These are phyloP conservation scores for Valencia hispanica DNA, from an alignment of 2,797 vertebrate species.

Conservation along the genomic window DNA sequence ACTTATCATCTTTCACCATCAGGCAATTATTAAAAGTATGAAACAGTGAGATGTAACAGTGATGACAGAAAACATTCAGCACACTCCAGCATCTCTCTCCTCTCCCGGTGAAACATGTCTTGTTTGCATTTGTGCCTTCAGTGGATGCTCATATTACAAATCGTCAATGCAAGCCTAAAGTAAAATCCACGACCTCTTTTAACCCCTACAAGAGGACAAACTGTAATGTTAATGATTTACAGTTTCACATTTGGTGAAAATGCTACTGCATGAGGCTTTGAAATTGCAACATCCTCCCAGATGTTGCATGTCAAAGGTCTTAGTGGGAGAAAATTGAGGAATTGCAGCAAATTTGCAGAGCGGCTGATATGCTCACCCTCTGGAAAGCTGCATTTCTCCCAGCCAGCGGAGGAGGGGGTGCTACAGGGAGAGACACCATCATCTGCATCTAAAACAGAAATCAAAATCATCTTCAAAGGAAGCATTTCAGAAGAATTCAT, in stretches of 20 bases:
- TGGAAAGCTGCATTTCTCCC: slow-evolving; percentile 78
- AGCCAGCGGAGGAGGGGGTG: slow-evolving; percentile 70
- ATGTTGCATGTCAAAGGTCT: slow-evolving; percentile 23
- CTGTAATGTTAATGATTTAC: slow-evolving; percentile 48
- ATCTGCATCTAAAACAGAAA: slow-evolving; percentile 70
- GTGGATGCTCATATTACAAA: slow-evolving; percentile 5
- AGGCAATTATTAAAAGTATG: slow-evolving; percentile 17
- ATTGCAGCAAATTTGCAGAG: slow-evolving; percentile 11
- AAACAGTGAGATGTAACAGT: slow-evolving; percentile 29
- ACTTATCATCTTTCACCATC: slow-evolving; percentile 16
- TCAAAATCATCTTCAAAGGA: background rate
- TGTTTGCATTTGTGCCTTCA: slow-evolving; percentile 23
- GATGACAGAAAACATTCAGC: slow-evolving; percentile 27
- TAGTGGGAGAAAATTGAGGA: slow-evolving; percentile 13
- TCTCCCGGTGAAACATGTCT: slow-evolving; percentile 8
- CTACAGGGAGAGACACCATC: slow-evolving; percentile 78
- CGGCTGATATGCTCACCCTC: slow-evolving; percentile 76
- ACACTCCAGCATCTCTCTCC: slow-evolving; percentile 10
- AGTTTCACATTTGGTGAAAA: slow-evolving; percentile 39
- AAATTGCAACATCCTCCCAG: slow-evolving; percentile 7
- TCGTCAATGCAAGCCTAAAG: slow-evolving; percentile 34
- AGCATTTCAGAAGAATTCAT: background rate
- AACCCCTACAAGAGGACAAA: slow-evolving; percentile 31
- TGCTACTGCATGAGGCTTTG: background rate
- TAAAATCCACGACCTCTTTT: slow-evolving; percentile 5